Percentiles rank a stretch among this genome's conserved stretches.
Evolutionary conservation across 1,140 invertebrate species (phyloP).

Genomic region (Cepaea nemoralis): DNA sequence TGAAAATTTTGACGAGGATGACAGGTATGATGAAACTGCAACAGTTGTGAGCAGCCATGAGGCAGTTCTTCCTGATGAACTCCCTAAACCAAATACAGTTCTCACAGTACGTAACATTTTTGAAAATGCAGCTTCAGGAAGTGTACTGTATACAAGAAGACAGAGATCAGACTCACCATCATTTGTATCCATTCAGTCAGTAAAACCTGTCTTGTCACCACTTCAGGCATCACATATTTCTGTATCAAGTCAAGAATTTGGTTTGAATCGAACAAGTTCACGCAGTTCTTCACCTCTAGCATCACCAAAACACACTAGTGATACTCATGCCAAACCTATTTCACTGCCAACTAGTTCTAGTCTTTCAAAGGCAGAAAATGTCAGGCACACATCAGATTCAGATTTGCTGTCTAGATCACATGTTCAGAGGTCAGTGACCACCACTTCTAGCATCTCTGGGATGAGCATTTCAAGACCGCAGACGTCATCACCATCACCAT

Average conservation of each 20-base stretch:
- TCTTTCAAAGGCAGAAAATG: not conserved
- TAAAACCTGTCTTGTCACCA: not conserved
- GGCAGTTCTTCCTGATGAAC: constrained; percentile 50
- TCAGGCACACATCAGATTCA: constrained; percentile 4
- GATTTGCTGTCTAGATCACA: not conserved
- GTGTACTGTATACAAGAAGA: constrained; percentile 5
- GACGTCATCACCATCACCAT: too few relatives aligned
- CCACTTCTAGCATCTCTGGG: not conserved
- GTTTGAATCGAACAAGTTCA: not conserved
- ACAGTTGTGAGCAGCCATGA: constrained; percentile 25
- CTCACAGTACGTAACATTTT: constrained; percentile 59
- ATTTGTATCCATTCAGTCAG: not conserved
- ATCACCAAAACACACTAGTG: not conserved
- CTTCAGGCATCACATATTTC: not conserved
- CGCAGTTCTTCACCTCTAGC: constrained; percentile 3
- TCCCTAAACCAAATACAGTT: constrained; percentile 66
- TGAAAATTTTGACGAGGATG: not conserved
- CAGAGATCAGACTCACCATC: constrained; percentile 19
- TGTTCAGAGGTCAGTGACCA: not conserved
- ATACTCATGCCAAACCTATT: constrained; percentile 8
- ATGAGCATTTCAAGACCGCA: not conserved
- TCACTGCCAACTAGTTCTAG: not conserved
- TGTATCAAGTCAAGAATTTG: not conserved
- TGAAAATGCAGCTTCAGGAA: constrained; percentile 50
- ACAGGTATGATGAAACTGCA: constrained; percentile 16